Conservation (phyloP, 2,113 vertebrate species). For the Tenebrosternarchus preto region DNA sequence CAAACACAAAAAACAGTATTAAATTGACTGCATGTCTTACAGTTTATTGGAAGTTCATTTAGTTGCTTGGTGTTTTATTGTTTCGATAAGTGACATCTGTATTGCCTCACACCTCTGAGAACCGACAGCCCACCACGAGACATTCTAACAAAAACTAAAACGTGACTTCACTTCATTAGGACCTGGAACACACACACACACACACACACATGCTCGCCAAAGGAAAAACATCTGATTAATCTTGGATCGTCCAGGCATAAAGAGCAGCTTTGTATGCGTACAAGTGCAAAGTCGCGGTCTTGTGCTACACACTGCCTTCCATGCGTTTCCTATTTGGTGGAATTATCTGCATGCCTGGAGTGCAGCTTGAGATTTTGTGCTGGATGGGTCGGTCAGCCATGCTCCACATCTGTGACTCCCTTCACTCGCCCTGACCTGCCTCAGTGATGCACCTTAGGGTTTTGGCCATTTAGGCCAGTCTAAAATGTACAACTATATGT, state of each 20-base stretch:
- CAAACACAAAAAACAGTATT: no score
- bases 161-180: constrained; percentile 8
- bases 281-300: not conserved
- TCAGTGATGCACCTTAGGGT: not conserved
- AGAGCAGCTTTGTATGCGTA: constrained; percentile 21
- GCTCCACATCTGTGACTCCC: not conserved
- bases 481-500: no score
- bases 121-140: not conserved
- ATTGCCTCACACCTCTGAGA: constrained; percentile 22
- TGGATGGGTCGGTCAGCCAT: not conserved
- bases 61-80: not conserved
- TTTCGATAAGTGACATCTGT: not conserved
- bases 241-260: constrained; percentile 9
- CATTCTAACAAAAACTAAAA: not conserved
- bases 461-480: not conserved
- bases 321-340: constrained; percentile 50
- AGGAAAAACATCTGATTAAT: not conserved
- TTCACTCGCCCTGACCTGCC: not conserved
- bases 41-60: not conserved
- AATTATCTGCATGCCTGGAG: constrained; percentile 21
- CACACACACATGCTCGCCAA: not conserved
- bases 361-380: constrained; percentile 31
- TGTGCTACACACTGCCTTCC: constrained; percentile 17
- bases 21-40: no score
- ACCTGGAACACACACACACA: not conserved